Percentiles rank a stretch among this genome's conserved stretches.
Conservation (phyloP, 1,140 invertebrate species). For the Eciton burchellii region DNA sequence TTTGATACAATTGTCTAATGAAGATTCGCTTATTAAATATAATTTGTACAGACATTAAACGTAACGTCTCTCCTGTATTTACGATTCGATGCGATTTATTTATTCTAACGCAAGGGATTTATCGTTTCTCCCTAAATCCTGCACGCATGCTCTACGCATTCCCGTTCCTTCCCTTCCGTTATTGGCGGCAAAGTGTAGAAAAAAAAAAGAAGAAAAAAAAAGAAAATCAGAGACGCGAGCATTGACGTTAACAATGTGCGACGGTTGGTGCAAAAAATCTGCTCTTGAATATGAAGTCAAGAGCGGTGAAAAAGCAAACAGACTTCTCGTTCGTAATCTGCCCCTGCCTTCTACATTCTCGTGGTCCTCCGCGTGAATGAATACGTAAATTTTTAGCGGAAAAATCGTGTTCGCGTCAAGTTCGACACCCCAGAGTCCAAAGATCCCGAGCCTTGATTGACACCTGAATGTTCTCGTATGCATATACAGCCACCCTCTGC, state of each 20-base stretch:
- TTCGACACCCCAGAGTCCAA: conserved; percentile 62
- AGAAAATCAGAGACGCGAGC: conserved; percentile 33
- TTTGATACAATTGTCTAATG: background rate
- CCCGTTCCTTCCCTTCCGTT: conserved; percentile 30
- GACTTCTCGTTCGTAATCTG: conserved; percentile 66
- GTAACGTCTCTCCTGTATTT: background rate
- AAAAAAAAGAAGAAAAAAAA: conserved; percentile 48
- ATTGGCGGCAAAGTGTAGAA: conserved; percentile 29
- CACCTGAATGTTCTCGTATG: conserved; percentile 77
- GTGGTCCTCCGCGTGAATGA: conserved; percentile 68
- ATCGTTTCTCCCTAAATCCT: background rate
- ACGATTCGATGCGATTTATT: background rate
- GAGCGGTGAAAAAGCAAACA: conserved; percentile 78
- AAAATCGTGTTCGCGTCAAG: conserved; percentile 56
- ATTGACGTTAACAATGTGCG: conserved; percentile 79
- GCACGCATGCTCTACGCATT: background rate
- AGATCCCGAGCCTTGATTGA: conserved; percentile 73
- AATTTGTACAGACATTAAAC: too few relatives aligned
- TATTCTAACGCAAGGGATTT: background rate
- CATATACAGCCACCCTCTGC: conserved; percentile 69
- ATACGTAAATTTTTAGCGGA: conserved; percentile 76
- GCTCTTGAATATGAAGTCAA: conserved; percentile 78
- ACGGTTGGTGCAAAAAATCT: conserved; percentile 77
- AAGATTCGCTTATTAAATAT: background rate
- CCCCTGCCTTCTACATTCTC: conserved; percentile 37